Percentiles rank a stretch among this genome's conserved stretches.
Evolutionary conservation across 2,888 invertebrate genomes (phyloP).

Genomic region (Nemotelus nigrinus): DNA sequence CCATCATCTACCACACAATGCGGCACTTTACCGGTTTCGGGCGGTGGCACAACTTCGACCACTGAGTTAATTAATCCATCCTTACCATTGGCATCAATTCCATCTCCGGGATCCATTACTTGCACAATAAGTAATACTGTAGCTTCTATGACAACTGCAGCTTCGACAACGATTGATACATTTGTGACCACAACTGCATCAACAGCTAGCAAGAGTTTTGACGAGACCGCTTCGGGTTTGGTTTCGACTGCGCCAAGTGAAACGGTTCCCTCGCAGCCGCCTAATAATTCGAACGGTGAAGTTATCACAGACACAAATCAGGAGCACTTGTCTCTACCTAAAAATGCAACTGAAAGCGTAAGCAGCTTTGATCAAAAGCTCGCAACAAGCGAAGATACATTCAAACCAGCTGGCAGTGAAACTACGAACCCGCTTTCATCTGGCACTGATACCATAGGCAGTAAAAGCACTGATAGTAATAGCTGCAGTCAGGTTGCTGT

Average conservation of each 20-base stretch:
- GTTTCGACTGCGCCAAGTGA: not conserved
- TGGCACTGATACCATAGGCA: slow-evolving; percentile 54
- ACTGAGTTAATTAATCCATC: slow-evolving; percentile 18
- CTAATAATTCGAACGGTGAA: not conserved
- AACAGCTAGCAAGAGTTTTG: not conserved
- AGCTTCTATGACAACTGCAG: not conserved
- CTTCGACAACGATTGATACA: slow-evolving; percentile 19
- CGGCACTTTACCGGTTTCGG: slow-evolving; percentile 52
- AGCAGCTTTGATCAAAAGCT: slow-evolving; percentile 39
- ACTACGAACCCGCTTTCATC: not conserved
- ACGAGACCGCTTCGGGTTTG: not conserved
- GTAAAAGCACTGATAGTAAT: slow-evolving; percentile 43
- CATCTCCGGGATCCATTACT: not conserved
- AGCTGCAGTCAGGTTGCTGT: slow-evolving; percentile 43
- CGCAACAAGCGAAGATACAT: slow-evolving; percentile 45
- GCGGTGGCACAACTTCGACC: slow-evolving; percentile 43
- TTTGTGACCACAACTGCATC: slow-evolving; percentile 26
- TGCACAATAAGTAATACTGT: slow-evolving; percentile 3
- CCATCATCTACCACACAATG: slow-evolving; percentile 53
- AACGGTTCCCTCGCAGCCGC: not conserved
- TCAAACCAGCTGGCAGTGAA: slow-evolving; percentile 17
- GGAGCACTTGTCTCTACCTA: slow-evolving; percentile 29
- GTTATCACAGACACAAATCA: slow-evolving; percentile 17
- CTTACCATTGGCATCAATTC: not conserved
- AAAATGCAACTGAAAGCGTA: slow-evolving; percentile 21